phyloP scores from a whole-genome alignment of 2,113 vertebrate genomes.

The Myrmecobius fasciatus region DNA sequence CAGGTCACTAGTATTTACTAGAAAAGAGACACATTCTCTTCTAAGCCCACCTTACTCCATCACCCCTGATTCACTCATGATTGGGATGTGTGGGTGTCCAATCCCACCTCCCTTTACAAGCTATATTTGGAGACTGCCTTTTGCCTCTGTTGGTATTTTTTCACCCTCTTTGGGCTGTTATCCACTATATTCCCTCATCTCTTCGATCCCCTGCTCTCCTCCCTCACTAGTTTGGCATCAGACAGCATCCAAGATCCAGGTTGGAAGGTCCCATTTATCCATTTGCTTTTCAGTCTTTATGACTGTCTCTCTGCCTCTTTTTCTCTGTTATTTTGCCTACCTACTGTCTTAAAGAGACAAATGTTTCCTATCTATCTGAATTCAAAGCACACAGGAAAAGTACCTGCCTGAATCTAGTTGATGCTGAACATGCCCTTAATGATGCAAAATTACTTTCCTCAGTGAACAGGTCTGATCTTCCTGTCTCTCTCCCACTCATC shows the following conservation, averaged over 20 bases:
- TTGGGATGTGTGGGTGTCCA: neutral
- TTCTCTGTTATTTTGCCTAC: slow-evolving; percentile 1
- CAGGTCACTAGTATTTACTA: neutral
- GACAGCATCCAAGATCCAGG: neutral
- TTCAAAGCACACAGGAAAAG: neutral
- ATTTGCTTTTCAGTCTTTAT: slow-evolving; percentile 27
- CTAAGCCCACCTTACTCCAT: neutral
- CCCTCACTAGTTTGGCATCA: neutral
- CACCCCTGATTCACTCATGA: neutral
- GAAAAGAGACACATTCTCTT: neutral
- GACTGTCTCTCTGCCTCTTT: neutral
- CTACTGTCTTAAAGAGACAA: slow-evolving; percentile 63
- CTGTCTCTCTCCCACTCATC: neutral
- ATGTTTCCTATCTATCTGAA: neutral
- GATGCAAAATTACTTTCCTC: neutral
- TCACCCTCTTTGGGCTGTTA: neutral
- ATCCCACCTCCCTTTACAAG: neutral
- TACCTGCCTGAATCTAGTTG: neutral
- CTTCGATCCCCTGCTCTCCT: neutral
- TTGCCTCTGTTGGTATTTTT: neutral
- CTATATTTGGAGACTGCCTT: neutral
- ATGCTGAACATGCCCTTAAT: neutral
- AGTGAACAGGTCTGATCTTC: neutral
- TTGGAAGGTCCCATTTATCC: neutral
- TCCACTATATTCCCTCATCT: neutral